Conservation (phyloP, 2,888 invertebrate species). For the Hyppa rectilinea region DNA sequence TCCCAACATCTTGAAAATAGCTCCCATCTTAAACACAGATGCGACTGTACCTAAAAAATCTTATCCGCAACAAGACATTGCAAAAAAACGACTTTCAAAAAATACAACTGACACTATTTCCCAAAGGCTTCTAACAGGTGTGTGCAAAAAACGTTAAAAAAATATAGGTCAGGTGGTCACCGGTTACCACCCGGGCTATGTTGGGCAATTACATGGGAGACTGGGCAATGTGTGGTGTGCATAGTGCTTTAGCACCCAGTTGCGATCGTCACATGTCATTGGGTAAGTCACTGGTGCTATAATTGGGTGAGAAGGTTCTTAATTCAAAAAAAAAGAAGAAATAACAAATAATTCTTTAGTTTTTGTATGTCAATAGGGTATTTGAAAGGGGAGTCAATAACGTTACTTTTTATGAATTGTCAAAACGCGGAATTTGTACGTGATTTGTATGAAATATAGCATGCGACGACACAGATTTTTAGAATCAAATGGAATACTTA, state of each 20-base stretch:
- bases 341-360: no score
- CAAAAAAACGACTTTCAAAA: background rate
- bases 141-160: conserved; percentile 36
- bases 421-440: no score
- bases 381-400: no score
- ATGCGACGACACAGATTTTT: no score
- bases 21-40: background rate
- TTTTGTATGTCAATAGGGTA: no score
- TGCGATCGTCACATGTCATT: conserved; percentile 32
- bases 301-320: conserved; percentile 42
- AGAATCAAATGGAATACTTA: no score
- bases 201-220: conserved; percentile 78
- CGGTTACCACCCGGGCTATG: conserved; percentile 72
- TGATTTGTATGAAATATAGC: no score
- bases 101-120: background rate
- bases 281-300: background rate
- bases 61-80: background rate
- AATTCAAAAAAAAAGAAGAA: no score
- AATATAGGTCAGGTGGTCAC: conserved; percentile 76
- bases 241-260: conserved; percentile 21
- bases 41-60: background rate
- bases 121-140: conserved; percentile 74
- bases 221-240: conserved; percentile 60
- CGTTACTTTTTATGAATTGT: no score
- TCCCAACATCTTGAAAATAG: background rate